Base-by-base conservation (phyloP, 2,888 invertebrate genomes). In the Morpho deidamia region DNA sequence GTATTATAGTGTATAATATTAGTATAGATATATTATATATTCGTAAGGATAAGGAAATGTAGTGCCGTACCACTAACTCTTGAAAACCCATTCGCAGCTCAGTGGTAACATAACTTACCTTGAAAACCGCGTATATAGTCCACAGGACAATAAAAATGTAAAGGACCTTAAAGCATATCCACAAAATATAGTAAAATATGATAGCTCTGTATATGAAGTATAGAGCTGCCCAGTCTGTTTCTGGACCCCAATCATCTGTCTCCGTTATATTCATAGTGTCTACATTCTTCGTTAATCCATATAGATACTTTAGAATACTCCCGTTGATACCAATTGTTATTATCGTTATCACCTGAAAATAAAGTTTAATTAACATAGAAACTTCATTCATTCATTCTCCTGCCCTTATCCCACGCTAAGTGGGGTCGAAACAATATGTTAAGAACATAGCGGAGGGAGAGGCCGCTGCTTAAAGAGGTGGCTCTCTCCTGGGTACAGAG, bases 71-170 rank as follows among this genome's bases (percentile, higher is more conserved):
- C n/a, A n/a, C n/a, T n/a, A n/a, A n/a, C n/a, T n/a, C n/a, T n/a
- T n/a, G n/a, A n/a, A n/a, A n/a, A n/a, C n/a, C n/a, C n/a, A n/a
- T n/a, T n/a, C n/a, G n/a, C n/a, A n/a, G n/a, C n/a, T n/a, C n/a
- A n/a, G n/a, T n/a, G n/a, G n/a, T n/a, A n/a, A n/a, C n/a, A n/a
- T n/a, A n/a, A 54, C 12, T 51, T 38, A 57, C 62, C 51, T 49
- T 60, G 23, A 56, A 63, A 12, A 63, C 32, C 3, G 58, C 63
- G 41, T 49, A 55, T 7, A 60, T 55, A 0, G 57, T 60, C 11
- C 45, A 49, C 1, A 60, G 2, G 2, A 56, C 40, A 8, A 41
- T 41, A 0, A 57, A 10, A 1, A 60, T 35, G n/a, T 61, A 59
- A 3, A 59, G 3, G 7, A 51, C n/a, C 33, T 61, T 61, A 11